Percentiles rank a stretch among this genome's conserved stretches.
phyloP scores from a whole-genome alignment of 35 echinoderm and acorn worm genomes.

The Diadema setosum region DNA sequence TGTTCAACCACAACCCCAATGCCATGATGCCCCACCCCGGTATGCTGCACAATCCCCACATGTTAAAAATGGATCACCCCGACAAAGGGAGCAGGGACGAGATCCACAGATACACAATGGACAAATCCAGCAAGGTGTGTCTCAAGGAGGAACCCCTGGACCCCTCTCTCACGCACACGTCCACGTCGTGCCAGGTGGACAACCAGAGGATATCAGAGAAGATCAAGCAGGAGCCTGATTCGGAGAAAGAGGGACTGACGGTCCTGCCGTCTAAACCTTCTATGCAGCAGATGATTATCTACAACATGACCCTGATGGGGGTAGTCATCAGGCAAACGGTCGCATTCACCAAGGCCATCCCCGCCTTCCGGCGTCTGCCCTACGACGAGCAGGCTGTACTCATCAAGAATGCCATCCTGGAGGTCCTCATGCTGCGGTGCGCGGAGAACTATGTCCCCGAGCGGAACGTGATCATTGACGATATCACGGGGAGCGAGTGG shows the following conservation, averaged over 20 bases:
- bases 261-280: not conserved
- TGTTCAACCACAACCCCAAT: not conserved
- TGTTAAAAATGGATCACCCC: not conserved
- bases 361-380: constrained; percentile 82
- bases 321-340: constrained; percentile 97
- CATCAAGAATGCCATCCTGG: constrained; percentile 96
- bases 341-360: constrained; percentile 93
- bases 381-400: constrained; percentile 98
- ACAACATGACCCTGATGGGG: constrained; percentile 96
- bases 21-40: not conserved
- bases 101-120: not conserved
- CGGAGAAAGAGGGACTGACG: not conserved
- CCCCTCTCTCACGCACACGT: not conserved
- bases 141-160: constrained; percentile 65
- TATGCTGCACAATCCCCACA: not conserved
- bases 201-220: constrained; percentile 8
- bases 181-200: constrained; percentile 9
- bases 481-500: constrained; percentile 98
- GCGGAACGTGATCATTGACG: constrained; percentile 83
- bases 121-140: constrained; percentile 44
- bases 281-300: constrained; percentile 83
- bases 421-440: constrained; percentile 90
- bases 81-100: not conserved
- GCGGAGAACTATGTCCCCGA: constrained; percentile 93
- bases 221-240: constrained; percentile 1